Conservation (phyloP, 1,140 invertebrate genomes). For the Drosophila santomea region DNA sequence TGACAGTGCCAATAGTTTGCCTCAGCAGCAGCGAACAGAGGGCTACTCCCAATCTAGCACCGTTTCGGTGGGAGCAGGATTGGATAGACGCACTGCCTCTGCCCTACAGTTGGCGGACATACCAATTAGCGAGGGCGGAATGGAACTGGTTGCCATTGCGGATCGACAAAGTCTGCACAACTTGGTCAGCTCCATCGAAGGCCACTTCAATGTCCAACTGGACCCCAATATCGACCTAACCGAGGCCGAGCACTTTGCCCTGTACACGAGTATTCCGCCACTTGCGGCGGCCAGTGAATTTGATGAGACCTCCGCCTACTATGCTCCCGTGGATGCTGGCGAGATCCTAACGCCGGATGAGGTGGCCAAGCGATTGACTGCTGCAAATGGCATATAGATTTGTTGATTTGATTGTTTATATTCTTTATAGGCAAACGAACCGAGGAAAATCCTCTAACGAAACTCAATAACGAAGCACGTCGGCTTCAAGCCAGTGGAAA, state of each 20-base stretch:
- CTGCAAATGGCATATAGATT: conserved; percentile 58
- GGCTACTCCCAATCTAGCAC: conserved; percentile 80
- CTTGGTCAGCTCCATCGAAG: conserved; percentile 78
- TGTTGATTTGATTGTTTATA: conserved; percentile 21
- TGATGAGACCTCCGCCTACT: conserved; percentile 94
- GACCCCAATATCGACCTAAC: conserved; percentile 88
- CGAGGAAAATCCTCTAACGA: conserved; percentile 11
- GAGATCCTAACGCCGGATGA: conserved; percentile 85
- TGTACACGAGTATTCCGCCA: conserved; percentile 93
- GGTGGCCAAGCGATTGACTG: conserved; percentile 74
- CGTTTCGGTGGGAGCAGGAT: conserved; percentile 65
- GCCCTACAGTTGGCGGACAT: conserved; percentile 83
- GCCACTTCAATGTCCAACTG: conserved; percentile 77
- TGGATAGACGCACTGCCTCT: conserved; percentile 81
- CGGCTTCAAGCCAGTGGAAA: conserved; percentile 2
- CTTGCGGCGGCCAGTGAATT: conserved; percentile 94
- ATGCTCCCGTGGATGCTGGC: conserved; percentile 92
- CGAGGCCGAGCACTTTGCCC: conserved; percentile 93
- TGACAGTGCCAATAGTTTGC: conserved; percentile 81
- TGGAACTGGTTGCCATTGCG: conserved; percentile 84
- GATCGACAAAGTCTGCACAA: conserved; percentile 83
- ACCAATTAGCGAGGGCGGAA: conserved; percentile 81
- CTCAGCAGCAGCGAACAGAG: conserved; percentile 58
- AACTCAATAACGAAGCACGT: conserved; percentile 20
- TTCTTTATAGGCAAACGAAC: conserved; percentile 26